A percentile compares a stretch with the other conserved stretches of the same genome.
These are phyloP conservation scores for Latrodectus geometricus DNA, from an alignment of 1,140 invertebrate species.

Conservation along the genomic window DNA sequence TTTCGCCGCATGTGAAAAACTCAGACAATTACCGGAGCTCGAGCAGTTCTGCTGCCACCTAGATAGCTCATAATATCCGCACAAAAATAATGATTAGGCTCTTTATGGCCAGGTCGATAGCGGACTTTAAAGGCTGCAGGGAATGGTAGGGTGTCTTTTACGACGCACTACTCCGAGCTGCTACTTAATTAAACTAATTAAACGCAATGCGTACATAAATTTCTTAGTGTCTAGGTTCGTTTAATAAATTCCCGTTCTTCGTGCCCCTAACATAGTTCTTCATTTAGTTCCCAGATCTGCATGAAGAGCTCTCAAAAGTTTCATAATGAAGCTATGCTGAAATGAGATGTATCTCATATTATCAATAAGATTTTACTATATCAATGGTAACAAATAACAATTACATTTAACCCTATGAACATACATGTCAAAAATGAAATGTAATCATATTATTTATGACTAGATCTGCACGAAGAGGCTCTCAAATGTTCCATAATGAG, in stretches of 20 bases:
- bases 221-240: slow-evolving; percentile 6
- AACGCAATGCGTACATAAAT: slow-evolving; percentile 54
- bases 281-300: slow-evolving; percentile 2
- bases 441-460: neutral
- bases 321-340: no score
- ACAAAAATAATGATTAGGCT: slow-evolving; percentile 30
- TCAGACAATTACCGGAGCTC: slow-evolving; percentile 13
- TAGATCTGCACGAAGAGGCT: no score
- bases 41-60: neutral
- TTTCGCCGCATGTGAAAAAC: slow-evolving; percentile 19
- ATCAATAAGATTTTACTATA: no score
- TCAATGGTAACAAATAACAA: no score
- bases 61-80: slow-evolving; percentile 30
- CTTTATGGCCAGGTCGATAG: slow-evolving; percentile 40
- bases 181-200: slow-evolving; percentile 60
- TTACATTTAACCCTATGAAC: no score
- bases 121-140: slow-evolving; percentile 7
- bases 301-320: no score
- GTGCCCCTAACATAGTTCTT: slow-evolving; percentile 20
- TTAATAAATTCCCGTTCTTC: slow-evolving; percentile 36
- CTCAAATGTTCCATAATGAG: no score
- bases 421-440: neutral
- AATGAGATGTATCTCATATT: no score
- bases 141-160: slow-evolving; percentile 40
- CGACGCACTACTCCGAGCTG: slow-evolving; percentile 23